Base-by-base conservation (phyloP, 2,888 invertebrate genomes). In the Apamea monoglypha region DNA sequence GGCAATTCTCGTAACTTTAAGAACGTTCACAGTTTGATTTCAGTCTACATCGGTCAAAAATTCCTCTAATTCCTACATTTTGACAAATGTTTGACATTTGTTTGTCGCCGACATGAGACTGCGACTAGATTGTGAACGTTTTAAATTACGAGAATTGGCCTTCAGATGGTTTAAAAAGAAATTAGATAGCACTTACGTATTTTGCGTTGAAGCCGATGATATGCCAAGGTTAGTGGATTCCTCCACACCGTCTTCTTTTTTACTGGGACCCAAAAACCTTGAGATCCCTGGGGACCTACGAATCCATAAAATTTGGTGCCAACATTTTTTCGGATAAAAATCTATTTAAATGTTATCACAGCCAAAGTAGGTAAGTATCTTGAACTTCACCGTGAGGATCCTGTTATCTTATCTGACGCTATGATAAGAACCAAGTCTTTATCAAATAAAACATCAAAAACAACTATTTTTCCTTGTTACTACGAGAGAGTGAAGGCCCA, bases 341-440 rank as follows among this genome's bases (percentile, higher is more conserved):
- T 76, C 16, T 66, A 1, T 64, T 74, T n/a, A 36, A 36, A 36
- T 47, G 14, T 36, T 82, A 66, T 82, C 56, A 29, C 4, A n/a
- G 14, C 56, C 53, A 29, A n/a, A 47, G 16, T 21, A 32, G 18
- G 53, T 21, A 32, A 25, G 53, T 53, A 66, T 70, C 70, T 84
- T 81, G 70, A 81, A 79, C 80, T 84, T 71, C 66, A 29, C 66
- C 6, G 44, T 61, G 69, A 50, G 25, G 40, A 40, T 47, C 1
- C 16, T 59, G n/a, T 53, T 71, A 71, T 84, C 84, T 47, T 70
- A 70, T 70, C 56, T 25, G 29, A 32, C 18, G 50, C 16, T 67
- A 14, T 71, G 80, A 84, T 84, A 81, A 59, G 8, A 66, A 18
- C 44, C 32, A n/a, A 44, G n/a, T 29, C 32, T 53, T 84, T 71